Evolutionary conservation across 2,113 vertebrate genomes (phyloP).

Genomic region (Myrmecophaga tridactyla): DNA sequence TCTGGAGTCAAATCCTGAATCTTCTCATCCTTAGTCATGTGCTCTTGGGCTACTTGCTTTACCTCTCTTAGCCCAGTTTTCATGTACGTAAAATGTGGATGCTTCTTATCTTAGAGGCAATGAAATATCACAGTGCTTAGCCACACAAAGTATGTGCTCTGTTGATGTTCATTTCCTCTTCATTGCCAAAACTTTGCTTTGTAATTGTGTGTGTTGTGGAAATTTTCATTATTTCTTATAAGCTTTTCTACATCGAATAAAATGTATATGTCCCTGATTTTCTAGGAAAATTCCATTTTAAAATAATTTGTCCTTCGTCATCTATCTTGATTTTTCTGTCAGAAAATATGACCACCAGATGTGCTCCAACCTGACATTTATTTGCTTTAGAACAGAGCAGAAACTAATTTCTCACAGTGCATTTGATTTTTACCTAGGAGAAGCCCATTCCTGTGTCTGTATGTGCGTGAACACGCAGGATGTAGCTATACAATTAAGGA

Average conservation of each 20-base stretch:
- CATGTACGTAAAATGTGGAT: background rate
- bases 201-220: background rate
- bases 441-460: background rate
- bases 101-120: background rate
- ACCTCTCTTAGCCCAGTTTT: background rate
- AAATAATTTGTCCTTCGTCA: background rate
- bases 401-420: background rate
- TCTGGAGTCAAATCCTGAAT: background rate
- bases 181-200: background rate
- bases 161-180: background rate
- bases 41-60: background rate
- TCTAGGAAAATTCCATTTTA: background rate
- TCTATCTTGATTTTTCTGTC: background rate
- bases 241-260: background rate
- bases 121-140: background rate
- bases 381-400: background rate
- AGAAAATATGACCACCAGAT: background rate
- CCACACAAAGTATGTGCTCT: background rate
- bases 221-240: background rate
- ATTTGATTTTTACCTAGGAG: background rate
- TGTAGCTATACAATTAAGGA: background rate
- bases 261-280: background rate
- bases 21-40: background rate
- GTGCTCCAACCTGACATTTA: background rate
- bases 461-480: background rate